Evolutionary conservation across 2,797 vertebrate genomes (phyloP).

Genomic region (Loriculus beryllinus): DNA sequence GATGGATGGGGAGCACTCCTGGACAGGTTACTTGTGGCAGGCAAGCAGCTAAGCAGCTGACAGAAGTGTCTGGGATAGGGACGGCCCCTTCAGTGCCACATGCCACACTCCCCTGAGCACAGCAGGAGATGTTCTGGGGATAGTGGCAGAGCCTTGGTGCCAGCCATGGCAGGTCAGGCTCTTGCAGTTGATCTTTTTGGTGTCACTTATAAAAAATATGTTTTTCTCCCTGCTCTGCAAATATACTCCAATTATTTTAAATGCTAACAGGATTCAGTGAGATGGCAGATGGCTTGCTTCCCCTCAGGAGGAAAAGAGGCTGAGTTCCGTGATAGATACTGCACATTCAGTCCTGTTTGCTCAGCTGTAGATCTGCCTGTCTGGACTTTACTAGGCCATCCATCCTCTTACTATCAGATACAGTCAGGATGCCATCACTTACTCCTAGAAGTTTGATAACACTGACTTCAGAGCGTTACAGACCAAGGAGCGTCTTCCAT

Average conservation of each 20-base stretch:
- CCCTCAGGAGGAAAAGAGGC: not conserved
- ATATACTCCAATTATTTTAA: not conserved
- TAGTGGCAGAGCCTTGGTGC: not conserved
- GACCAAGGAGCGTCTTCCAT: not conserved
- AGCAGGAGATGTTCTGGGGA: not conserved
- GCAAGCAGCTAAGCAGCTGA: not conserved
- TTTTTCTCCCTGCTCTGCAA: not conserved
- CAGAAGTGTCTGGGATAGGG: not conserved
- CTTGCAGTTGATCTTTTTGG: not conserved
- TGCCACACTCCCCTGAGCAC: fast-evolving
- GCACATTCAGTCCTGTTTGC: not conserved
- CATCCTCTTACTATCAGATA: not conserved
- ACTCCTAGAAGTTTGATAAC: not conserved
- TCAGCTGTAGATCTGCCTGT: conserved; percentile 11
- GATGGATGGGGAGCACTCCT: not conserved
- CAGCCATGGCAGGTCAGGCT: not conserved
- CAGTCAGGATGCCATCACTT: not conserved
- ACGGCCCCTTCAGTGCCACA: not conserved
- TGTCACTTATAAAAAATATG: not conserved
- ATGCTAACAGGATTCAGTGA: not conserved
- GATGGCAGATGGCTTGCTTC: not conserved
- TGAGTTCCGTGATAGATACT: not conserved
- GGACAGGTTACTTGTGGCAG: not conserved
- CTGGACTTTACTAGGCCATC: not conserved
- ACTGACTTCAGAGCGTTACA: fast-evolving